Conservation (phyloP, 2,113 vertebrate genomes). For the Dasyurus viverrinus region DNA sequence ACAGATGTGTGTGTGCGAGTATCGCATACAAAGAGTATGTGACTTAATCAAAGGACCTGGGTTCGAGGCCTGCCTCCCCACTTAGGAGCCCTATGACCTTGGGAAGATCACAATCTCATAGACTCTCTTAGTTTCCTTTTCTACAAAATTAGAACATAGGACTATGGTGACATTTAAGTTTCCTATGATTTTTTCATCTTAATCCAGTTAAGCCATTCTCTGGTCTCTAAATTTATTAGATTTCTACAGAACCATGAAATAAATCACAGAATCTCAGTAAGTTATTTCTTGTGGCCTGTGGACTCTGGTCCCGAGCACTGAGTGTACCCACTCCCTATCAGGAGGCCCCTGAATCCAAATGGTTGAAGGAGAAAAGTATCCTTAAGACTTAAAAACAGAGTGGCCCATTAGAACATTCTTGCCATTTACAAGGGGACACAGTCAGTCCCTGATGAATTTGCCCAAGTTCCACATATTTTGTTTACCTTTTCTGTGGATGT, state of each 20-base stretch:
- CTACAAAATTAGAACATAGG: background rate
- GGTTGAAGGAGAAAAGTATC: background rate
- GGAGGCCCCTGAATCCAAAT: background rate
- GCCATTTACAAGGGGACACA: background rate
- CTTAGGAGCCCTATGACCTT: background rate
- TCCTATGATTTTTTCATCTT: background rate
- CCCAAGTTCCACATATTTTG: background rate
- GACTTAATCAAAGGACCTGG: conserved; percentile 26
- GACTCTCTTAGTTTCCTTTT: background rate
- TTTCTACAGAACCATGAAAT: background rate
- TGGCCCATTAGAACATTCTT: background rate
- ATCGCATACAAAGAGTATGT: conserved; percentile 45
- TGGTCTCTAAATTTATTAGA: background rate
- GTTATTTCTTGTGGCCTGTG: background rate
- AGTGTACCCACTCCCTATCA: background rate
- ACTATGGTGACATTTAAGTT: background rate
- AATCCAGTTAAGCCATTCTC: background rate
- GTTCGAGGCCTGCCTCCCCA: background rate
- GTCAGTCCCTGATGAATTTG: background rate
- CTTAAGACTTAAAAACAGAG: too few species aligned
- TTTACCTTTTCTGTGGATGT: background rate
- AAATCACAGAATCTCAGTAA: background rate
- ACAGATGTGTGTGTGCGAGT: fast-evolving
- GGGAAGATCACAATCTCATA: background rate
- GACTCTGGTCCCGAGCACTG: background rate